phyloP scores from a whole-genome alignment of 2,113 vertebrate species.

The Nicator chloris region DNA sequence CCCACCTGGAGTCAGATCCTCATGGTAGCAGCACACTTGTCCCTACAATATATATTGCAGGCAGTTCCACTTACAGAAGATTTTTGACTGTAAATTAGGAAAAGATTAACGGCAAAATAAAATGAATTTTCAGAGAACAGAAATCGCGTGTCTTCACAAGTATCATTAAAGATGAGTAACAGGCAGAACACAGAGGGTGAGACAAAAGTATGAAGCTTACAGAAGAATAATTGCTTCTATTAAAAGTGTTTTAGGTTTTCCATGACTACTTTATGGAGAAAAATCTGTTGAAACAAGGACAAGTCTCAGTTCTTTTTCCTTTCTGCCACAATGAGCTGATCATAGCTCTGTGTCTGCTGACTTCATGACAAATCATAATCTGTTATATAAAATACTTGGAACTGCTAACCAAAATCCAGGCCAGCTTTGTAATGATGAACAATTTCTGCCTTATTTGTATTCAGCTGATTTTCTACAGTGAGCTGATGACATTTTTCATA shows the following conservation, averaged over 20 bases:
- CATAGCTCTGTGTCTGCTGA: neutral
- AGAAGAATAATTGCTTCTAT: slow-evolving; percentile 27
- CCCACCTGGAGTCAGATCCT: neutral
- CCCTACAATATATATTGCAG: neutral
- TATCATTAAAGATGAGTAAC: slow-evolving; percentile 1
- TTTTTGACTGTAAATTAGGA: neutral
- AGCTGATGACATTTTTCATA: slow-evolving; percentile 4
- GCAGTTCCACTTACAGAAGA: neutral
- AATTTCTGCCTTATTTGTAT: slow-evolving; percentile 31
- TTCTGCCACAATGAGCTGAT: slow-evolving; percentile 18
- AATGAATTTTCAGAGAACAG: neutral
- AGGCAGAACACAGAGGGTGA: neutral
- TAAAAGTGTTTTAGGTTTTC: slow-evolving; percentile 40
- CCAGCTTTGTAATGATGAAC: slow-evolving; percentile 34
- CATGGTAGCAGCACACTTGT: neutral
- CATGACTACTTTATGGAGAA: slow-evolving; percentile 30
- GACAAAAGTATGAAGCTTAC: neutral
- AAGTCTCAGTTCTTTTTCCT: neutral
- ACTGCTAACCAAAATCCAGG: slow-evolving; percentile 1
- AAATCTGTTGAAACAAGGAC: slow-evolving; percentile 42
- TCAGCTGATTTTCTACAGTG: slow-evolving; percentile 7
- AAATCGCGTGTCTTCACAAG: neutral
- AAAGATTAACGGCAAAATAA: neutral
- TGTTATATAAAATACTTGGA: slow-evolving; percentile 37
- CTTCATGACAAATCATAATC: slow-evolving; percentile 30